Evolutionary conservation across 2,113 vertebrate genomes (phyloP), one percentile per base, ranked within the genome.

Genomic region (Anarhynchus alexandrinus): DNA sequence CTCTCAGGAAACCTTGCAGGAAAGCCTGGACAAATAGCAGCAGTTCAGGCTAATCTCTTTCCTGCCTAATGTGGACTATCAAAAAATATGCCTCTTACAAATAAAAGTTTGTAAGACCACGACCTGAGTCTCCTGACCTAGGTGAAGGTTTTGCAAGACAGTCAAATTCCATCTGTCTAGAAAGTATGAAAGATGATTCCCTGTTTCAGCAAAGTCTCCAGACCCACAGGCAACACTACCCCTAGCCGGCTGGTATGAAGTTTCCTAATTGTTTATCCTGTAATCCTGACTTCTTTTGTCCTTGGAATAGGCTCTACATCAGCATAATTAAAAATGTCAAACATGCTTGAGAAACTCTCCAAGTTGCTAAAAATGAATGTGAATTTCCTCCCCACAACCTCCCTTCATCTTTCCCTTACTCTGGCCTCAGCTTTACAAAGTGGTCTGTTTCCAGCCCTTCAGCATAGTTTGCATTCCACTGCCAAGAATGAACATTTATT

Each of bases 401-500:
- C 19, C 4, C 43, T 81, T 34, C 1, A 12, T 88, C 95, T 92
- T 55, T 96, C 94, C 97, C 96, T 96, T 93, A 49, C 84, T 78
- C 86, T 96, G 97, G 97, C 97, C 97, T 98, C 97, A 91, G 91
- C 91, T 85, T 96, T 85, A 9, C 88, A 36, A 22, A 96, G 86
- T 92, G 90, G 65, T 95, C 94, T 94, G 88, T 77, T 94, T 97
- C 94, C 94, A 96, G 94, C 96, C 85, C 93, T 93, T 91, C 95
- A 95, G 94, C 97, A 98, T 98, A 97, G 93, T 96, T 97, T 86
- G 94, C 97, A 98, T 98, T 98, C 97, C 96, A 92, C 70, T 95
- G 93, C 93, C 96, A 96, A 97, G 97, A 97, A 96, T 94, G 97
- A 97, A 92, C 93, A 97, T 97, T 98, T 97, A 97, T 98, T 97